These are phyloP conservation scores for Gallirallus australis DNA, from an alignment of 2,797 vertebrate species.

Conservation along the genomic window DNA sequence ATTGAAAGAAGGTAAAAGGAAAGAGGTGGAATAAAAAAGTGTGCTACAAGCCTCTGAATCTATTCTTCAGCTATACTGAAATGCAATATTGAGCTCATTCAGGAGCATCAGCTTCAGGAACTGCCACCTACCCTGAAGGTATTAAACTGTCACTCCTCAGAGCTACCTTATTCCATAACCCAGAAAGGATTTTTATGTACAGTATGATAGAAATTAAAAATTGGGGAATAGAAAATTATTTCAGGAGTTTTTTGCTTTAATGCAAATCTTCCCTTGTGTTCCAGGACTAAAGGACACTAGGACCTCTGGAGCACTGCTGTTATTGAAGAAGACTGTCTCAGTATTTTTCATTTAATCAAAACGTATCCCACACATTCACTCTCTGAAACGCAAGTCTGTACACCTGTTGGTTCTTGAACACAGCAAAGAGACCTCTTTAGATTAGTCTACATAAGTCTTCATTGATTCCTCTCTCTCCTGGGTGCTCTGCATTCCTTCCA, in stretches of 20 bases:
- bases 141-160: neutral
- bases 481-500: neutral
- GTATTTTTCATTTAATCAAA: neutral
- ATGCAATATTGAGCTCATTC: neutral
- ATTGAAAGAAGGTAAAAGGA: neutral
- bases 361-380: neutral
- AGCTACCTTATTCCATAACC: neutral
- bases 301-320: neutral
- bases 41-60: neutral
- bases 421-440: neutral
- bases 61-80: neutral
- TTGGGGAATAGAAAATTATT: neutral
- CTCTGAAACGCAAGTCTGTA: neutral
- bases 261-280: neutral
- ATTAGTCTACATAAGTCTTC: neutral
- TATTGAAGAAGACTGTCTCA: neutral
- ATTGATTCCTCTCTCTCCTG: neutral
- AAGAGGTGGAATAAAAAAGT: neutral
- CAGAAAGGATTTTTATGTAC: neutral
- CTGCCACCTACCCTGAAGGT: neutral
- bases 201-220: neutral
- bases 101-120: neutral
- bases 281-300: neutral
- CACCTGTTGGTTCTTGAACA: neutral
- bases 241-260: neutral